Evolutionary conservation across 1,140 invertebrate species (phyloP).

Genomic region (Heliconius eleuchia): DNA sequence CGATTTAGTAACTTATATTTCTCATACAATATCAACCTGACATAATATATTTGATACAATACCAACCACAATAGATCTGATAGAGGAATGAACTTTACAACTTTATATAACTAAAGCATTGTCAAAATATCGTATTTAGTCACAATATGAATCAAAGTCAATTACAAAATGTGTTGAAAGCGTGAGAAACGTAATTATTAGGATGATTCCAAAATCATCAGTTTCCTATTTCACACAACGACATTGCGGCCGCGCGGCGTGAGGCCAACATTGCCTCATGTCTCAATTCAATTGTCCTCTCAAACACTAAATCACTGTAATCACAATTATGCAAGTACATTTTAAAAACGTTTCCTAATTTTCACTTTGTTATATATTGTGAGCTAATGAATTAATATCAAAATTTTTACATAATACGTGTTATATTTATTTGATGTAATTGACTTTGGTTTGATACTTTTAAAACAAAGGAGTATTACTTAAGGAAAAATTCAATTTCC

Average conservation of each 20-base stretch:
- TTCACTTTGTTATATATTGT: not conserved
- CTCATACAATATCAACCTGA: too few species aligned
- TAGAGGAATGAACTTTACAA: not conserved
- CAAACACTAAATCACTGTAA: slow-evolving; percentile 32
- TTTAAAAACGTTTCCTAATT: not conserved
- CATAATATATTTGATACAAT: too few species aligned
- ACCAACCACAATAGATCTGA: not conserved
- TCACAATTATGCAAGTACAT: slow-evolving; percentile 11
- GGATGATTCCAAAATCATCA: slow-evolving; percentile 42
- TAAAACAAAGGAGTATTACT: too few species aligned
- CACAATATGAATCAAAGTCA: not conserved
- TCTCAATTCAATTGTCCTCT: slow-evolving; percentile 46
- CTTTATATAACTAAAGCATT: not conserved
- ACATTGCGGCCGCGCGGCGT: slow-evolving; percentile 39
- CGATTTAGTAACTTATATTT: too few species aligned
- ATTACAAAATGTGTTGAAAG: slow-evolving; percentile 39
- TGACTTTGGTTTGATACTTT: not conserved
- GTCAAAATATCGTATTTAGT: not conserved
- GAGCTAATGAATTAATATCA: not conserved
- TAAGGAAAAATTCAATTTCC: too few species aligned
- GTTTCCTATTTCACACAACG: slow-evolving; percentile 45
- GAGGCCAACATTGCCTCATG: slow-evolving; percentile 42
- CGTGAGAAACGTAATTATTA: slow-evolving; percentile 46
- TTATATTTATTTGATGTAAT: too few species aligned
- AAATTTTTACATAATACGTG: not conserved